These are phyloP conservation scores for Callorhinus ursinus DNA, from an alignment of 2,113 vertebrate genomes.

Conservation along the genomic window DNA sequence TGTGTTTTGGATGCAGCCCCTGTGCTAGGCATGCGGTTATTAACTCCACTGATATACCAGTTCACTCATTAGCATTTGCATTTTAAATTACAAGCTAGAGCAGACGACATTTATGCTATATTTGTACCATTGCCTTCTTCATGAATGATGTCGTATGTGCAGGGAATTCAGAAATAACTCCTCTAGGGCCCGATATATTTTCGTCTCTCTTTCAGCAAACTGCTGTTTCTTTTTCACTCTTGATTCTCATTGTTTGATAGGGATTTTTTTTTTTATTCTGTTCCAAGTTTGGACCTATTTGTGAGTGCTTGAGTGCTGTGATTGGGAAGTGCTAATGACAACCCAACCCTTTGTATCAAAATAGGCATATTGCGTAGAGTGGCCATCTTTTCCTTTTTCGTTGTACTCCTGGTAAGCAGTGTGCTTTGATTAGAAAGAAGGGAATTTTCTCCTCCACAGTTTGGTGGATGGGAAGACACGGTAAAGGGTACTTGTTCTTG, in stretches of 20 bases:
- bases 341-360: constrained; percentile 58
- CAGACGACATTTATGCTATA: constrained; percentile 82
- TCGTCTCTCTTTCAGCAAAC: constrained; percentile 75
- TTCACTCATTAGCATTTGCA: constrained; percentile 82
- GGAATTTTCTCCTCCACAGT: constrained; percentile 27
- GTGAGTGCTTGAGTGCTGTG: constrained; percentile 67
- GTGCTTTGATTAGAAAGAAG: constrained; percentile 26
- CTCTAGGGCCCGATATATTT: constrained; percentile 70
- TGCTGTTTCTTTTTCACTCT: constrained; percentile 75
- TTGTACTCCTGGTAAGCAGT: constrained; percentile 51
- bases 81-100: constrained; percentile 82
- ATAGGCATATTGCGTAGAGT: constrained; percentile 56
- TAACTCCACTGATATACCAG: constrained; percentile 81
- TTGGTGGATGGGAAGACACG: background rate
- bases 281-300: constrained; percentile 70
- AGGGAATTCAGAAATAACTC: constrained; percentile 79
- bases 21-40: constrained; percentile 80
- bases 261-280: constrained; percentile 37
- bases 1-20: constrained; percentile 79
- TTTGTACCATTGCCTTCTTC: constrained; percentile 80
- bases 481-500: constrained; percentile 11
- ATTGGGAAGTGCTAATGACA: constrained; percentile 64
- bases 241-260: constrained; percentile 77
- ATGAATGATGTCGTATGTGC: constrained; percentile 80
- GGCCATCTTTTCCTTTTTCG: constrained; percentile 30